A percentile compares a stretch with the other conserved stretches of the same genome.
Evolutionary conservation across 2,113 vertebrate species (phyloP).

Genomic region (Catharus bicknelli): DNA sequence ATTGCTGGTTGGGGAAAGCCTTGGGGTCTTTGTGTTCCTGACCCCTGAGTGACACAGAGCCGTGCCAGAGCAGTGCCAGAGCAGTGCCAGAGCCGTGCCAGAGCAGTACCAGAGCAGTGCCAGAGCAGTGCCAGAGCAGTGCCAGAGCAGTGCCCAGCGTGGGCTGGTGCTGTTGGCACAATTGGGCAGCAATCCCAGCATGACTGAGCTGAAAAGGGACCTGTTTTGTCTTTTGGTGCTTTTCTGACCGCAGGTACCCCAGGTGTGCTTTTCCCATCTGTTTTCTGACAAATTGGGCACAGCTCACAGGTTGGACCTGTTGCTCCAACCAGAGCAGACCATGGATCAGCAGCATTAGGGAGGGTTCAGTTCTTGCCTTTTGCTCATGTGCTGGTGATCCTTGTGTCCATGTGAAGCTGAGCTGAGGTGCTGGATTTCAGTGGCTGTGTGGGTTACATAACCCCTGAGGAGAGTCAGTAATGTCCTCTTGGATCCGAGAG

Average conservation of each 20-base stretch:
- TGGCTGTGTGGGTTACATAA: neutral
- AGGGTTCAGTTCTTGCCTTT: neutral
- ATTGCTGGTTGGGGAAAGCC: neutral
- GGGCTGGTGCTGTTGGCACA: neutral
- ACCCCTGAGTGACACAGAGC: neutral
- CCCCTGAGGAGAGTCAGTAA: neutral
- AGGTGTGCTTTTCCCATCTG: neutral
- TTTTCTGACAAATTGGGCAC: neutral
- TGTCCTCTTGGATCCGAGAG: neutral
- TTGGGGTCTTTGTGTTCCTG: neutral
- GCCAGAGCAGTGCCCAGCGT: neutral
- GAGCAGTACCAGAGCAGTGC: neutral
- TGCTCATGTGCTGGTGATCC: neutral
- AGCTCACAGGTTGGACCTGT: fast-evolving
- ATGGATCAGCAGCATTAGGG: fast-evolving
- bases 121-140: neutral
- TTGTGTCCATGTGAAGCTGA: fast-evolving
- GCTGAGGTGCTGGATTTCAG: neutral
- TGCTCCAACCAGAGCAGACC: neutral
- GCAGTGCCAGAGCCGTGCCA: neutral
- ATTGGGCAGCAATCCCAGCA: neutral
- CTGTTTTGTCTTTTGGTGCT: neutral
- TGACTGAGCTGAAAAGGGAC: neutral
- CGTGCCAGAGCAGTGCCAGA: neutral
- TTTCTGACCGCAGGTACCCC: neutral